Conservation (phyloP, 2,888 invertebrate species). For the Tillus elongatus region DNA sequence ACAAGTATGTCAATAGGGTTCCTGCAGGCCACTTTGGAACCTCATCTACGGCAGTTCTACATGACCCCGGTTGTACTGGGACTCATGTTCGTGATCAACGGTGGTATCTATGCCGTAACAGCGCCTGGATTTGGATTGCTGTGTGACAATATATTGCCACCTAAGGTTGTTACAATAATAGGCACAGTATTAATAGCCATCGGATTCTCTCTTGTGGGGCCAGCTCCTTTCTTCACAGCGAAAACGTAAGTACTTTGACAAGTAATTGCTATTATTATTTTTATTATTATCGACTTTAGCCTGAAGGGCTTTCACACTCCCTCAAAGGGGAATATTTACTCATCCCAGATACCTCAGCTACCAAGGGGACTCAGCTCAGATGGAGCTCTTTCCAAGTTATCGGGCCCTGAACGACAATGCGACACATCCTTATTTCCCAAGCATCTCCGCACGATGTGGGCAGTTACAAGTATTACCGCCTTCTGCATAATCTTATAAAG, state of each 20-base stretch:
- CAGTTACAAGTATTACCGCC: too few relatives aligned
- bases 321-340: too few relatives aligned
- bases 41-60: slow-evolving; percentile 68
- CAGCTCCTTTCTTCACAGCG: slow-evolving; percentile 64
- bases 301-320: too few relatives aligned
- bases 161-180: slow-evolving; percentile 58
- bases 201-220: slow-evolving; percentile 69
- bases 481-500: too few relatives aligned
- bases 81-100: slow-evolving; percentile 76
- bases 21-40: slow-evolving; percentile 80
- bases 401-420: too few relatives aligned
- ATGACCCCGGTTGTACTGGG: slow-evolving; percentile 64
- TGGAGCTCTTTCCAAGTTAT: too few relatives aligned
- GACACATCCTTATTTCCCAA: too few relatives aligned
- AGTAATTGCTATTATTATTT: too few relatives aligned
- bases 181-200: slow-evolving; percentile 58
- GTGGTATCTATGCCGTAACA: slow-evolving; percentile 67
- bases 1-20: slow-evolving; percentile 81
- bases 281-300: too few relatives aligned
- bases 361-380: too few relatives aligned
- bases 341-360: too few relatives aligned
- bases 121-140: slow-evolving; percentile 76
- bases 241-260: slow-evolving; percentile 49
- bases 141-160: slow-evolving; percentile 58
- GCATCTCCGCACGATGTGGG: too few relatives aligned